phyloP scores from a whole-genome alignment of 92 coral and sea anemone species.

The Hydrozoanthus gracilis region DNA sequence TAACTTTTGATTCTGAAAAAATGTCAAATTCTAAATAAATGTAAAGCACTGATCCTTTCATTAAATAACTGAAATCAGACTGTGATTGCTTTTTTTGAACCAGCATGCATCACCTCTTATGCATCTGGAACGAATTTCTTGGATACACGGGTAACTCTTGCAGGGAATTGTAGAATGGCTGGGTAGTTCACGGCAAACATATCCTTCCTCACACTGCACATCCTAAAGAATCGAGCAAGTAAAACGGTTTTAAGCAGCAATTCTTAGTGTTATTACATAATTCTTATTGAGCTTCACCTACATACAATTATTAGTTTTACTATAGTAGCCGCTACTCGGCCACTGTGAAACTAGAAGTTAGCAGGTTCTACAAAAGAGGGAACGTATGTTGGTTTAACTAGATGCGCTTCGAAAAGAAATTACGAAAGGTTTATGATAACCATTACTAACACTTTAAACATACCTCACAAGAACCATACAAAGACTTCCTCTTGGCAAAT shows the following conservation, averaged over 20 bases:
- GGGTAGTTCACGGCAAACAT: neutral
- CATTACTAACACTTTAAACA: neutral
- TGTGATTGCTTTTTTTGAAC: neutral
- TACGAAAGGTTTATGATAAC: neutral
- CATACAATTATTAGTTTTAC: neutral
- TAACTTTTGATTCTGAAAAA: too few species aligned
- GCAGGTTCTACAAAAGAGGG: neutral
- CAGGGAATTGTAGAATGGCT: conserved; percentile 18
- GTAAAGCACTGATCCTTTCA: too few species aligned
- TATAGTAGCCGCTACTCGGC: neutral
- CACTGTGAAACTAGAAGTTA: too few species aligned
- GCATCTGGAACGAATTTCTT: conserved; percentile 18
- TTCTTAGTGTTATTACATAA: neutral
- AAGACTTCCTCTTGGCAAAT: neutral
- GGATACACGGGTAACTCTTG: conserved; percentile 43
- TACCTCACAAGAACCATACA: neutral
- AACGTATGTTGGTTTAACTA: neutral
- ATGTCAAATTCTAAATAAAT: too few species aligned
- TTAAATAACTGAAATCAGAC: too few species aligned
- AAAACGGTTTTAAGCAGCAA: neutral
- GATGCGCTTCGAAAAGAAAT: neutral
- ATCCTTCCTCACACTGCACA: conserved; percentile 30
- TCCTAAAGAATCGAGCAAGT: neutral
- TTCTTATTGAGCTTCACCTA: too few species aligned
- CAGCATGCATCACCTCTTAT: neutral